phyloP scores from a whole-genome alignment of 2,113 vertebrate genomes.

The Piaya cayana region DNA sequence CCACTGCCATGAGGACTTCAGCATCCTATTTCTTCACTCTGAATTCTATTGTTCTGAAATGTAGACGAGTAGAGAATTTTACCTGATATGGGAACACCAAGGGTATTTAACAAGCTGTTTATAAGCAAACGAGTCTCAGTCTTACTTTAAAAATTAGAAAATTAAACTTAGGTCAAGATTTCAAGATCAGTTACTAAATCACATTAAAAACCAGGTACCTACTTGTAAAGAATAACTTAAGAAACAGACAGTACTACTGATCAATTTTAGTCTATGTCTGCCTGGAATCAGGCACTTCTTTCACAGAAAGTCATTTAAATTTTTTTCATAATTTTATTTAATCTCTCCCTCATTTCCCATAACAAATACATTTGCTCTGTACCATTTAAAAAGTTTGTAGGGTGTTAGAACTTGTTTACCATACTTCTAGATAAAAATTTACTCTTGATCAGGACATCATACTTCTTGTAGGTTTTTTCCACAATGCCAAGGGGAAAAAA shows the following conservation, averaged over 20 bases:
- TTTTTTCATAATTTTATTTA: not conserved
- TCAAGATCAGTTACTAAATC: not conserved
- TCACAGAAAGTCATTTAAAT: not conserved
- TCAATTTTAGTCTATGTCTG: not conserved
- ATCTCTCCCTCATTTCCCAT: not conserved
- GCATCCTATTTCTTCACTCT: not conserved
- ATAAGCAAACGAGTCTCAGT: not conserved
- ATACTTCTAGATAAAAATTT: not conserved
- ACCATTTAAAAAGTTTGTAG: not conserved
- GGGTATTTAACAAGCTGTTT: not conserved
- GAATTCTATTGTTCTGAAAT: not conserved
- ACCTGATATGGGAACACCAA: not conserved
- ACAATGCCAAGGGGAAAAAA: not conserved
- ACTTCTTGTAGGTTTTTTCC: not conserved
- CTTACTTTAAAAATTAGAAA: not conserved
- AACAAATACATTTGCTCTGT: not conserved
- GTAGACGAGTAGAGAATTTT: not conserved
- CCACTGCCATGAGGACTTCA: not conserved
- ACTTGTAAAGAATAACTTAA: not conserved
- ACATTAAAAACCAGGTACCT: not conserved
- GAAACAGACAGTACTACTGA: not conserved
- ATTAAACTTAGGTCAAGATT: not conserved
- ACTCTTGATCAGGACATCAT: not conserved
- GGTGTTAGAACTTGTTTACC: not conserved
- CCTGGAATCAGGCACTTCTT: not conserved